Percentiles rank a stretch among this genome's conserved stretches.
Conservation (phyloP, 2,113 vertebrate genomes). For the Emydura subglobosa region DNA sequence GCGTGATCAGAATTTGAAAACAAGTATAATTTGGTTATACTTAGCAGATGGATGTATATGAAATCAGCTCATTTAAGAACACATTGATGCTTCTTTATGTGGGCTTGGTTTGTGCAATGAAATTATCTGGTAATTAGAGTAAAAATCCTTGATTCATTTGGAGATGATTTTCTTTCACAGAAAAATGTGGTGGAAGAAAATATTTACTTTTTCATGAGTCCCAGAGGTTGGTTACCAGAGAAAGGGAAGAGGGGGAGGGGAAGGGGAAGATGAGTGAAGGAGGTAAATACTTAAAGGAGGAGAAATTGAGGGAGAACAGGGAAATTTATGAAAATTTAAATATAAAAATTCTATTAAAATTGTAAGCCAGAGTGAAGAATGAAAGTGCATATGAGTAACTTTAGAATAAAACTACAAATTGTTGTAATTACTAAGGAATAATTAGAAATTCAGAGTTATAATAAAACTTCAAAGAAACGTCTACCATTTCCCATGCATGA, state of each 20-base stretch:
- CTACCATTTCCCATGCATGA: neutral
- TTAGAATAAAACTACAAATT: neutral
- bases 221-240: neutral
- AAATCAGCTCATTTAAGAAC: neutral
- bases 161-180: accelerated
- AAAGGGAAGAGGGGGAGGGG: neutral
- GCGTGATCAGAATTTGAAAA: neutral
- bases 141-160: accelerated
- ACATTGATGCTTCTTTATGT: neutral
- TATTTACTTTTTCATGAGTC: neutral
- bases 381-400: neutral
- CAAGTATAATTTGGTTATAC: slow-evolving; percentile 58
- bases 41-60: slow-evolving; percentile 21
- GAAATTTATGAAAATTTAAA: neutral
- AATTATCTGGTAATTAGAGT: neutral
- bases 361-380: neutral
- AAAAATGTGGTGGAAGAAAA: neutral
- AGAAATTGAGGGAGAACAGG: neutral
- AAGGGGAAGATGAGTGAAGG: neutral
- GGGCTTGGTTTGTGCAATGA: neutral
- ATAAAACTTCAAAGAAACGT: neutral
- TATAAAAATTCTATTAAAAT: neutral
- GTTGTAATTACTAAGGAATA: neutral
- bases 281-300: accelerated
- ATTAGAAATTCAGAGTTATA: neutral